phyloP scores from a whole-genome alignment of 2,113 vertebrate species.

The Psophia crepitans region DNA sequence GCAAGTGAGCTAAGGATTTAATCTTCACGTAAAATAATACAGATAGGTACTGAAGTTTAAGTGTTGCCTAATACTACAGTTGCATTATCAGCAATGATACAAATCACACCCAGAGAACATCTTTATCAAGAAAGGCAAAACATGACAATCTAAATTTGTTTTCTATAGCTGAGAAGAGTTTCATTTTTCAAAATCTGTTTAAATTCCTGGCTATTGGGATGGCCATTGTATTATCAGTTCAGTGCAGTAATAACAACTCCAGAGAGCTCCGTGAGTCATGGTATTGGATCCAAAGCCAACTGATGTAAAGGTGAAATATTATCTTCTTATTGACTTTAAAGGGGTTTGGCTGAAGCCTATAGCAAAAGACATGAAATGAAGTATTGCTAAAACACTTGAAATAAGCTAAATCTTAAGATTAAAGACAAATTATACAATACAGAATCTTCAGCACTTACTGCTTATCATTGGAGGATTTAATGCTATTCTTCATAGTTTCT shows the following conservation, averaged over 20 bases:
- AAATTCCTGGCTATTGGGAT: background rate
- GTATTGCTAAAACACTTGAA: background rate
- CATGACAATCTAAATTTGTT: background rate
- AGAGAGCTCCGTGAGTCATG: background rate
- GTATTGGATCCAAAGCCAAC: background rate
- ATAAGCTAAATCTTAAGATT: background rate
- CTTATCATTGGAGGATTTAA: background rate
- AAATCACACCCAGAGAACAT: background rate
- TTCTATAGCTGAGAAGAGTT: background rate
- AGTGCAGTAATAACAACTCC: background rate
- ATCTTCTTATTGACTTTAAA: background rate
- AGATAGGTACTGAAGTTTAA: background rate
- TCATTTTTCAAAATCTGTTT: background rate
- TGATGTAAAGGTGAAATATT: slow-evolving; percentile 6
- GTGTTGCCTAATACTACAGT: background rate
- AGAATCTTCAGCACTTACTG: background rate
- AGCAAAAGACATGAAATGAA: background rate
- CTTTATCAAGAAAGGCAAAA: background rate
- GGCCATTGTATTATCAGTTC: background rate
- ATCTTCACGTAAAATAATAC: background rate
- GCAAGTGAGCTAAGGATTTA: background rate
- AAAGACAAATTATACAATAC: background rate
- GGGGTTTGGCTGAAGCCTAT: background rate
- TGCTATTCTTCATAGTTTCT: background rate
- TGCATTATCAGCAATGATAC: background rate